These are phyloP conservation scores for Serrognathus titanus DNA, from an alignment of 2,888 invertebrate genomes.

Conservation along the genomic window DNA sequence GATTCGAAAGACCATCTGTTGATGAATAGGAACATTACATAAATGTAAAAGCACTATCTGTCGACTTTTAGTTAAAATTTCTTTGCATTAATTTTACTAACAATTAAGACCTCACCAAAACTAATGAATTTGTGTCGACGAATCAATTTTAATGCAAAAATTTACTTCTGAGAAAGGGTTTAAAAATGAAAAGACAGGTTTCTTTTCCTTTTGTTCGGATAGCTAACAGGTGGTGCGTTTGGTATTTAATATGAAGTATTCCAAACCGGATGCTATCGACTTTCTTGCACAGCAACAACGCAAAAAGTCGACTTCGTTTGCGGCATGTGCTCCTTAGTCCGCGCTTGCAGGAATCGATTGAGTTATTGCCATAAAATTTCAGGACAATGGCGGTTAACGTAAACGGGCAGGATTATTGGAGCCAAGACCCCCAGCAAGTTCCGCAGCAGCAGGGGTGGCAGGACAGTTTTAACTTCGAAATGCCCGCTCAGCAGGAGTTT, in stretches of 20 bases:
- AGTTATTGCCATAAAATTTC: constrained; percentile 4
- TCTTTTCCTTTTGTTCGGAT: too few species aligned
- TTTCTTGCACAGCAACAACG: background rate
- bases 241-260: background rate
- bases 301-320: background rate
- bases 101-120: too few species aligned
- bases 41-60: too few species aligned
- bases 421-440: constrained; percentile 13
- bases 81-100: too few species aligned
- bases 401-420: constrained; percentile 28
- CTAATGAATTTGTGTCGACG: too few species aligned
- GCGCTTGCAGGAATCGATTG: background rate
- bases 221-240: too few species aligned
- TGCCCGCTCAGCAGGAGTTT: constrained; percentile 35
- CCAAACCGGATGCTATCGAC: background rate
- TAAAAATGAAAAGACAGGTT: too few species aligned
- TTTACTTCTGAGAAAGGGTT: too few species aligned
- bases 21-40: too few species aligned
- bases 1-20: too few species aligned
- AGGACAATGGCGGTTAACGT: constrained; percentile 16
- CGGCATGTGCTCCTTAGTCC: background rate
- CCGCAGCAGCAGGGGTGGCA: constrained; percentile 23
- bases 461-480: constrained; percentile 34
- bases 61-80: too few species aligned
- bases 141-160: too few species aligned